Base-by-base conservation (phyloP, 2,113 vertebrate species). In the Syngnathus scovelli region DNA sequence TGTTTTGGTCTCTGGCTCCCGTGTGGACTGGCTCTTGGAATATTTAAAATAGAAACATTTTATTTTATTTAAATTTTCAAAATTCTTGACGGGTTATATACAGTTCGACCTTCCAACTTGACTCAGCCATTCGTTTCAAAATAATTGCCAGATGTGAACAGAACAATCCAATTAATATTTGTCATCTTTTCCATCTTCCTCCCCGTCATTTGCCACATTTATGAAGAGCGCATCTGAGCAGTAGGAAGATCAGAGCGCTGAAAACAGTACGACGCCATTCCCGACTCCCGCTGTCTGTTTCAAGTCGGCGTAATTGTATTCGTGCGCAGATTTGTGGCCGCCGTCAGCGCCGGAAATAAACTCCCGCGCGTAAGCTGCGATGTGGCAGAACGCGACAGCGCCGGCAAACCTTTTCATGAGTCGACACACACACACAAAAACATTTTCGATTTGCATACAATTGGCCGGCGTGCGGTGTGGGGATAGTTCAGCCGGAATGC, bases 271-370 rank as follows among this genome's bases (percentile, higher is more conserved):
- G 13, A 7, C 13, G 5, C 55, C 10, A 13, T 16, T 54, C 27
- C 27, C 12, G 49, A 72, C 72, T 76, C 68, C 70, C 46, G 41
- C 65, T 70, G 64, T 64, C 76, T 74, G 61, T 74, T 74, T 76
- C 64, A 76, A 76, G 72, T 78, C 49, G 66, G 19, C 49, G n/a
- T 51, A 51, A 51, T 51, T 51, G 49, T 51, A 10, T n/a, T 51
- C 21, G 70, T 76, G 51, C 70, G 66, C 52, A 61, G 73, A 78
- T 84, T 82, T 80, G 52, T 69, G 66, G 69, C 71, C 77, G 13
- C 44, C 74, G 66, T 63, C 38, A 16, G 54, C 66, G n/a, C 68
- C 44, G 38, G 54, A 64, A 76, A 77, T 79, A 77, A 78, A 79
- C 74, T 72, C 60, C 66, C 41, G 62, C 67, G 23, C 72, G 62